These are phyloP conservation scores for Malacoraja senta DNA, from an alignment of 2,797 vertebrate species.

Conservation along the genomic window DNA sequence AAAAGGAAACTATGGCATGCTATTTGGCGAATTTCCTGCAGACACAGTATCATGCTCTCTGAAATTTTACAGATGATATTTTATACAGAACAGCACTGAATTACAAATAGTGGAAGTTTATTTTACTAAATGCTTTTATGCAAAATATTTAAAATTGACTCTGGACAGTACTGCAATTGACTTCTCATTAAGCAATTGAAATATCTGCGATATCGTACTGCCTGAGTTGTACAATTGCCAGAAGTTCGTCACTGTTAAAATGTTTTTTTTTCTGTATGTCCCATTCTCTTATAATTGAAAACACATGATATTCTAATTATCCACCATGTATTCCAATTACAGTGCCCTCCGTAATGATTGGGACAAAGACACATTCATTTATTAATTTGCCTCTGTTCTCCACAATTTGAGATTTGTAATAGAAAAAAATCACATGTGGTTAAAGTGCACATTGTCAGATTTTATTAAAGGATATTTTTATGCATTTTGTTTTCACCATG, in stretches of 20 bases:
- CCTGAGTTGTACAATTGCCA: neutral
- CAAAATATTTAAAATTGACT: neutral
- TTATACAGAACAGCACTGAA: neutral
- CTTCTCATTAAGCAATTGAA: neutral
- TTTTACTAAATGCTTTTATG: neutral
- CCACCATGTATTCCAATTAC: neutral
- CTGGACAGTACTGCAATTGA: neutral
- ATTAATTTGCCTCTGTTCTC: no score
- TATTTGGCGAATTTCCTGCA: constrained; percentile 28
- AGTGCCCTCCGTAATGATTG: no score
- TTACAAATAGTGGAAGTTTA: constrained; percentile 8
- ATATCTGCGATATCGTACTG: neutral
- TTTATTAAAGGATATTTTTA: no score
- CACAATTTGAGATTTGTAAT: no score
- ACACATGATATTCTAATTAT: neutral
- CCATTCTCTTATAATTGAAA: neutral
- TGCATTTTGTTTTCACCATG: no score
- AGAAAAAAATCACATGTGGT: no score
- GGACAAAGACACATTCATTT: no score
- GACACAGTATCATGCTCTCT: neutral
- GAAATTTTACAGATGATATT: neutral
- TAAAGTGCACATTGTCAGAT: no score
- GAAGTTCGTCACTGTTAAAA: neutral
- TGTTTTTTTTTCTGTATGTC: neutral
- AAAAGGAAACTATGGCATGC: constrained; percentile 31